Base-by-base conservation (phyloP, 1,140 invertebrate genomes). In the Rhopalosiphum maidis region DNA sequence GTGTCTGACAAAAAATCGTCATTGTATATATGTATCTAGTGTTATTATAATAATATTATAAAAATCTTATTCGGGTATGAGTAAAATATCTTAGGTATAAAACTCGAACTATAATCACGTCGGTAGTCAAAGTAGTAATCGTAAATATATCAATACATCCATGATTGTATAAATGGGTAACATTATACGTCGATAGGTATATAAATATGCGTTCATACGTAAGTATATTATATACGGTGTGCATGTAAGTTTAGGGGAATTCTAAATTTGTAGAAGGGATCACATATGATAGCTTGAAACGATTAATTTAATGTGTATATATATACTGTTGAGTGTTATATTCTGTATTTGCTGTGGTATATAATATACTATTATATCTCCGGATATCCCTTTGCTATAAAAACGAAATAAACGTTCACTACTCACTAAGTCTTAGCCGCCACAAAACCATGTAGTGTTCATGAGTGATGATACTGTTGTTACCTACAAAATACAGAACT, bases 311-410 rank as follows among this genome's bases (percentile, higher is more conserved):
- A 77, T 30, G 55, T 60, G 9, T 77, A n/a, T 68, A 68, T 77
- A 77, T n/a, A n/a, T 35, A n/a, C 15, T 77, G 60, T n/a, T 77
- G n/a, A 77, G 30, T 77, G 60, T 77, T n/a, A 77, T 77, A 15
- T 77, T n/a, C 60, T 77, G 60, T 77, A 77, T 77, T n/a, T 77
- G 60, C 15, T 35, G 15, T 77, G 60, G 11, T 15, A 18, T 68
- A n/a, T 11, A 30, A 30, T 18, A n/a, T 68, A 68, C 11, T 30
- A n/a, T n/a, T 77, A n/a, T 6, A 77, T 77, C 4, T 77, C 60
- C 60, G 60, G 60, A 77, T 77, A 77, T 77, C 60, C 60, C 30
- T 77, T n/a, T 77, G 60, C 60, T 77, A n/a, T 77, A 60, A 77
- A 77, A 77, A 77, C 30, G 30, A 77, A 77, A 77, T 77, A 77